A percentile compares a stretch with the other conserved stretches of the same genome.
phyloP scores from a whole-genome alignment of 2,888 invertebrate genomes.

The Antheraea assamensis region DNA sequence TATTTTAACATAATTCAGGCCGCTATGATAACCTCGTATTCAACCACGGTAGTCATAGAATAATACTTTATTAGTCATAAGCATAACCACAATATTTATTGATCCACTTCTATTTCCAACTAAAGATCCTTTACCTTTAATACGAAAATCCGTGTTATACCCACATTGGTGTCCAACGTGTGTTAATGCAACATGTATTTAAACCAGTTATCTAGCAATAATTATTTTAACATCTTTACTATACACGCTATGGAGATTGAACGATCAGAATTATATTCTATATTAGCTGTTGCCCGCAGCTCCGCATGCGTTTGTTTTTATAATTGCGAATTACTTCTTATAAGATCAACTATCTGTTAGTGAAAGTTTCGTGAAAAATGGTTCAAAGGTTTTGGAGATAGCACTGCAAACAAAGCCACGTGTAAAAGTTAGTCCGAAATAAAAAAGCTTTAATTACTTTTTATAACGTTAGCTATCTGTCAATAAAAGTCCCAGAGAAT shows the following conservation, averaged over 20 bases:
- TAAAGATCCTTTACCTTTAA: too few species aligned
- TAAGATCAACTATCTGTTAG: too few species aligned
- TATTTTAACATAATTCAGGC: background rate
- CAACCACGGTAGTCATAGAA: background rate
- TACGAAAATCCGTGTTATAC: background rate
- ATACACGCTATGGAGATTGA: background rate
- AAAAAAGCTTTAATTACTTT: too few species aligned
- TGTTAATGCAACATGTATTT: background rate
- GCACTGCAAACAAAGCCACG: too few species aligned
- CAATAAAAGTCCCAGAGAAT: too few species aligned
- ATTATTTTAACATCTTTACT: background rate
- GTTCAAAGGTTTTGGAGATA: too few species aligned
- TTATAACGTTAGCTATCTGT: too few species aligned
- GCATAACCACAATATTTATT: background rate
- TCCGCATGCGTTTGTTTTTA: too few species aligned
- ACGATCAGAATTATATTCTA: background rate
- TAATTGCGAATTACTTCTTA: too few species aligned
- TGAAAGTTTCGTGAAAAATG: too few species aligned
- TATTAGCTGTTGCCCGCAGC: too few species aligned
- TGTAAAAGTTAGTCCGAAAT: too few species aligned
- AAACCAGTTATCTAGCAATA: background rate
- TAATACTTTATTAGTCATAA: background rate
- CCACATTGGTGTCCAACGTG: background rate
- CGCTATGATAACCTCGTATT: background rate
- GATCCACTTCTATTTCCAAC: background rate